Evolutionary conservation across 2,113 vertebrate genomes (phyloP).

Genomic region (Oxygymnocypris stewartii): DNA sequence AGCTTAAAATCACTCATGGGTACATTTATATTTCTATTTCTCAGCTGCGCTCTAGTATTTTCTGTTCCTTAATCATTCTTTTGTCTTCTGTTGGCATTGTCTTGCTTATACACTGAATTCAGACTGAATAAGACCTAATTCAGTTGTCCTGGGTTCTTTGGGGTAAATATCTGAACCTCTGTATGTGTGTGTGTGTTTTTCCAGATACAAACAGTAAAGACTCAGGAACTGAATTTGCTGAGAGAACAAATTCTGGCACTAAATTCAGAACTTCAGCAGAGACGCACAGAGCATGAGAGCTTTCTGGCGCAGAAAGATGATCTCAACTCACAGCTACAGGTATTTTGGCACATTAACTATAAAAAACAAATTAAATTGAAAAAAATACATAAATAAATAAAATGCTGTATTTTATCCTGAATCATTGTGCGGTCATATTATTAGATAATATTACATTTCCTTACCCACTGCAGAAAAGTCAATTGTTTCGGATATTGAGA

Average conservation of each 20-base stretch:
- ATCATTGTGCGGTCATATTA: not conserved
- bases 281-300: conserved; percentile 75
- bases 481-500: not conserved
- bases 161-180: not conserved
- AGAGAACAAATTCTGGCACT: conserved; percentile 82
- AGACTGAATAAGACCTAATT: not conserved
- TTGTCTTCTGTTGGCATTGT: conserved; percentile 1
- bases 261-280: conserved; percentile 79
- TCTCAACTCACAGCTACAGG: conserved; percentile 87
- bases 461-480: not conserved
- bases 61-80: not conserved
- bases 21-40: not conserved
- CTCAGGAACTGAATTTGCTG: conserved; percentile 84
- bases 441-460: too few relatives aligned
- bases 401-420: not conserved
- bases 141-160: not conserved
- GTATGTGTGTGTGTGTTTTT: conserved; percentile 35
- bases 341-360: conserved; percentile 50
- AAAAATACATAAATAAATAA: too few relatives aligned
- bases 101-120: not conserved
- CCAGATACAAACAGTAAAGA: conserved; percentile 88
- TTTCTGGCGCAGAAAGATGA: conserved; percentile 84
- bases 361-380: too few relatives aligned
- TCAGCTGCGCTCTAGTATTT: not conserved
- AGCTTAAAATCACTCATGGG: conserved; percentile 8